Percentiles rank a stretch among this genome's conserved stretches.
Conservation (phyloP, 2,797 vertebrate species). For the Falco concolor region DNA sequence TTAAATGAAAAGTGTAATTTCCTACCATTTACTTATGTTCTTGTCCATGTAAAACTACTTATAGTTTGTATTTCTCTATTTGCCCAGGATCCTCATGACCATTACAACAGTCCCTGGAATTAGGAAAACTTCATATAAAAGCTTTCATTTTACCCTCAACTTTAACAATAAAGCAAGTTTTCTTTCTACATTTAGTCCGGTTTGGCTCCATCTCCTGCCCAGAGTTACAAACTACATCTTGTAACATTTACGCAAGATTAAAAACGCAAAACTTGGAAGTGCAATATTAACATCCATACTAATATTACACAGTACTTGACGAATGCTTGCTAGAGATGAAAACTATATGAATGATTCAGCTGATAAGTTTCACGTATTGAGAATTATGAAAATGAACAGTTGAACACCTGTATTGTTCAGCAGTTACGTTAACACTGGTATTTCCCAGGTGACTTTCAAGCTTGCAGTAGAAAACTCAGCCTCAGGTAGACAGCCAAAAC, state of each 20-base stretch:
- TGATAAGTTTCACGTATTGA: neutral
- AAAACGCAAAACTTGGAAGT: neutral
- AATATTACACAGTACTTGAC: neutral
- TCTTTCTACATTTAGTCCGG: neutral
- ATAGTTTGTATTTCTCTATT: neutral
- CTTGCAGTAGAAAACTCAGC: neutral
- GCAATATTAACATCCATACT: neutral
- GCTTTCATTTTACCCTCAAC: neutral
- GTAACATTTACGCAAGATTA: neutral
- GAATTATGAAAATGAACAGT: neutral
- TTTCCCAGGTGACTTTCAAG: neutral
- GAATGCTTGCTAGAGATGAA: neutral
- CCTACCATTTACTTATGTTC: neutral
- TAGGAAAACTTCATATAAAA: neutral
- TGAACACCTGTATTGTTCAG: neutral
- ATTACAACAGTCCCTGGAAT: neutral
- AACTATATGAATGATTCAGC: neutral
- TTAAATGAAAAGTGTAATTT: neutral
- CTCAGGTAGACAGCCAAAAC: neutral
- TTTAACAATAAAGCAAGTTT: neutral
- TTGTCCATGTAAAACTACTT: neutral
- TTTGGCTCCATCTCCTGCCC: slow-evolving; percentile 47
- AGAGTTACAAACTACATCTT: slow-evolving; percentile 10
- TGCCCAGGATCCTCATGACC: neutral
- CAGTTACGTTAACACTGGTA: neutral